Evolutionary conservation across 2,113 vertebrate species (phyloP), one percentile per base, ranked within the genome.

Genomic region (Oreochromis tanganicae): DNA sequence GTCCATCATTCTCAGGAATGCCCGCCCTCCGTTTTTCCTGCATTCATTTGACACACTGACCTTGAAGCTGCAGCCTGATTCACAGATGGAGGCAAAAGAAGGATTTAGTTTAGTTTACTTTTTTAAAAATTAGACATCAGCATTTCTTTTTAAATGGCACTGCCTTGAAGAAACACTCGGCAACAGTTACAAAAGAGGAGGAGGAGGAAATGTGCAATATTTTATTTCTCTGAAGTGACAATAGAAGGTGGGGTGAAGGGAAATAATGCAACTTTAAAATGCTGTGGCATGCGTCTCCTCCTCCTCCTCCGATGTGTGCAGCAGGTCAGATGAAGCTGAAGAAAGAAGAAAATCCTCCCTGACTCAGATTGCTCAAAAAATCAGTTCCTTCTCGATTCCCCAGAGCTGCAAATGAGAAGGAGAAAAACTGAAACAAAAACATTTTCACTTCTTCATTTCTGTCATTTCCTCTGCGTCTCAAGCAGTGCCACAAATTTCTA

Each of bases 231-330:
- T 79, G 19, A 66, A 81, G 6, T 55, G 27, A 81, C 29, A 13
- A n/a, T 2, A 24, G 13, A n/a, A 24, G 1, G 4, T 46, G 14
- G 7, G 32, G 3, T 50, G 66, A 87, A 19, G 7, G 38, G 59
- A 83, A 61, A 66, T 84, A 56, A 66, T 34, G 75, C 63, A 86
- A 86, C 21, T 57, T 78, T 32, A 10, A 56, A 57, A 54, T 16
- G 50, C 3, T 17, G 43, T 0, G 1, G 24, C 21, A 27, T 17
- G 16, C 21, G 14, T 43, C 4, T 1, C 66, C 9, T 10, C 5
- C 34, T 63, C 1, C 36, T 73, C 5, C 24, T 29, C 41, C 7
- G 24, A 10, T 43, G 66, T 19, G 2, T 5, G 41, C n/a, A 19
- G 68, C 41, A 48, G 14, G 68, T 75, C 68, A 75, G 41, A 46